Evolutionary conservation across 2,888 invertebrate genomes (phyloP), one percentile per base, ranked within the genome.

Genomic region (Tinea pellionella): DNA sequence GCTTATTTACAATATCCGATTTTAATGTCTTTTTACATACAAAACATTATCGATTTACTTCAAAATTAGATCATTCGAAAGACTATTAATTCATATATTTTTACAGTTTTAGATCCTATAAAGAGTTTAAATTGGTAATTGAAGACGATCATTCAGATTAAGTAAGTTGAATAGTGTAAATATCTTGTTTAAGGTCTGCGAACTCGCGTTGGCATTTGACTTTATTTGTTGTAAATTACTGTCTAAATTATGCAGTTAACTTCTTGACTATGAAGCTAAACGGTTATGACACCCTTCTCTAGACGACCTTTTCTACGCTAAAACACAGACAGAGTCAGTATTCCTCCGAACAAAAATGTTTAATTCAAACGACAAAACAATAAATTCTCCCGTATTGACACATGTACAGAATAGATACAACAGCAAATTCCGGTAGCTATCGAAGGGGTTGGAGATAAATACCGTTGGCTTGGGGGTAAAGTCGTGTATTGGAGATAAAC

Each of bases 361-460:
- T 57, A 57, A 57, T 57, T 57, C 57, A 32, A 32, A 57, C 30
- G 16, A 32, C 32, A 32, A 32, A 32, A 32, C 57, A 57, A 57
- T 57, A 57, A 57, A 57, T 57, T 32, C 32, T 57, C 55, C 9
- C 29, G 32, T 57, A 57, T 57, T 57, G 57, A 57, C 57, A 57
- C 57, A 32, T 57, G 57, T n/a, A 57, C 15, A 18, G 18, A 55
- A 24, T 4, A 6, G 57, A 32, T 57, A 57, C 57, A 57, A 57
- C 18, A 57, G 57, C 51, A 29, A 47, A 59, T 59, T 59, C 43
- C 59, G 59, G 59, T 30, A 32, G 32, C 43, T 12, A 59, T 43
- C 8, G 75, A 80, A 83, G 80, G 75, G 84, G 83, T 83, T 83
- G 80, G 69, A 79, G 81, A 83, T 80, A 84, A 82, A 83, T 77